phyloP scores from a whole-genome alignment of 2,797 vertebrate species.

The Pangasius sanitwongsei region DNA sequence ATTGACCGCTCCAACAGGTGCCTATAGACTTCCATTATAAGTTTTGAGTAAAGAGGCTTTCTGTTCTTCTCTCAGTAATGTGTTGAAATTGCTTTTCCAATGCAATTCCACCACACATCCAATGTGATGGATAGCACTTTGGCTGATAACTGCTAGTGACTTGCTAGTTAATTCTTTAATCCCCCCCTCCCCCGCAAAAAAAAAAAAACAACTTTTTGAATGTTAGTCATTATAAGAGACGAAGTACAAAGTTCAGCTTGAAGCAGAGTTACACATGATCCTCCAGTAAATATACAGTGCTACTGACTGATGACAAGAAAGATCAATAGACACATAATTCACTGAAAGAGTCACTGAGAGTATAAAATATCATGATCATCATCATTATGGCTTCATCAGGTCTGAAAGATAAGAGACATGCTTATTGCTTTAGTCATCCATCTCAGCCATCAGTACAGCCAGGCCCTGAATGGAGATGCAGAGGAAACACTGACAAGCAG shows the following conservation, averaged over 20 bases:
- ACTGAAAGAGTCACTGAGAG: background rate
- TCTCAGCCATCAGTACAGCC: conserved; percentile 13
- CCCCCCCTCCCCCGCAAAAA: background rate
- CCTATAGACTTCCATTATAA: background rate
- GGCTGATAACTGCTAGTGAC: background rate
- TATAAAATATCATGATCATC: conserved; percentile 17
- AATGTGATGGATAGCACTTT: background rate
- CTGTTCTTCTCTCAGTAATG: background rate
- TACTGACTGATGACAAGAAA: conserved; percentile 25
- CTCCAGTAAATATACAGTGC: background rate
- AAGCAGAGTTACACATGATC: background rate
- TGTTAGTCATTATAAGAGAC: background rate
- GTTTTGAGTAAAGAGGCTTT: background rate
- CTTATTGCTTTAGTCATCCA: conserved; percentile 27
- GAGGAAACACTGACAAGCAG: background rate
- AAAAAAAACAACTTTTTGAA: background rate
- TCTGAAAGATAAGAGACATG: conserved; percentile 7
- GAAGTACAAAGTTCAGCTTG: background rate
- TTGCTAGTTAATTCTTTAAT: background rate
- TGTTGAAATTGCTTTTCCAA: background rate
- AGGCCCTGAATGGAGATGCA: background rate
- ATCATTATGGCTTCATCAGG: conserved; percentile 27
- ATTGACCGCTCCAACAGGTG: background rate
- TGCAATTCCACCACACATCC: background rate
- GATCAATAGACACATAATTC: conserved; percentile 39